A percentile compares a stretch with the other conserved stretches of the same genome.
phyloP scores from a whole-genome alignment of 2,797 vertebrate genomes.

The Gadopsis marmoratus region DNA sequence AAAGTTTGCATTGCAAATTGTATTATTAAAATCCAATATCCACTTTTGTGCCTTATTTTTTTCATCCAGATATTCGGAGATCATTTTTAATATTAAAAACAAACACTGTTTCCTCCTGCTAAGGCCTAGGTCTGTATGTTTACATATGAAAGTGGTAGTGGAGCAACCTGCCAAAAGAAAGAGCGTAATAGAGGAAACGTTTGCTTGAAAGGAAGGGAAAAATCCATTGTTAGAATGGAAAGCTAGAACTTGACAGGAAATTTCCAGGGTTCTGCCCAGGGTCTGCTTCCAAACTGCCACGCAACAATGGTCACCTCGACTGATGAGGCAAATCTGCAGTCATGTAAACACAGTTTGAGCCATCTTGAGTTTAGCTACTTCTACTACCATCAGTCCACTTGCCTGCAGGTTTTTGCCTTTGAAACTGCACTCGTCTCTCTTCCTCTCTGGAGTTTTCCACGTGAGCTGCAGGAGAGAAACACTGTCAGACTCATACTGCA shows the following conservation, averaged over 20 bases:
- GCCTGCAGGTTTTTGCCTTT: slow-evolving; percentile 97
- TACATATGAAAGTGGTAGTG: slow-evolving; percentile 12
- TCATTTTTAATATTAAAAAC: background rate
- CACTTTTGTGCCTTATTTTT: background rate
- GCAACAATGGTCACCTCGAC: slow-evolving; percentile 38
- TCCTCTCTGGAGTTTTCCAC: slow-evolving; percentile 90
- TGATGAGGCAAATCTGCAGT: slow-evolving; percentile 18
- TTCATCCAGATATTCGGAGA: background rate
- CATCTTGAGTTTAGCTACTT: slow-evolving; percentile 28
- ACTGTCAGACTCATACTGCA: slow-evolving; percentile 33
- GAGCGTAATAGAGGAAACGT: slow-evolving; percentile 28
- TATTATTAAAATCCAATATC: background rate
- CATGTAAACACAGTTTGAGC: slow-evolving; percentile 38
- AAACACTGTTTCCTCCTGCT: background rate
- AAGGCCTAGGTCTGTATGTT: slow-evolving; percentile 1
- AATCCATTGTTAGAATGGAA: slow-evolving; percentile 64
- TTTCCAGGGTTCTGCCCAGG: slow-evolving; percentile 42
- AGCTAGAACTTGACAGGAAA: slow-evolving; percentile 59
- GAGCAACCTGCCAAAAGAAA: slow-evolving; percentile 22
- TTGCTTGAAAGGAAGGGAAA: slow-evolving; percentile 47
- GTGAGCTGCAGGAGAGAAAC: slow-evolving; percentile 84
- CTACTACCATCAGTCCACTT: slow-evolving; percentile 57
- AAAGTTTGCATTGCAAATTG: background rate
- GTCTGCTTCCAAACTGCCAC: slow-evolving; percentile 35
- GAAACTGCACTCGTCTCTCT: slow-evolving; percentile 94